A percentile compares a stretch with the other conserved stretches of the same genome.
phyloP scores from a whole-genome alignment of 1,140 invertebrate species.

The Forficula auricularia region DNA sequence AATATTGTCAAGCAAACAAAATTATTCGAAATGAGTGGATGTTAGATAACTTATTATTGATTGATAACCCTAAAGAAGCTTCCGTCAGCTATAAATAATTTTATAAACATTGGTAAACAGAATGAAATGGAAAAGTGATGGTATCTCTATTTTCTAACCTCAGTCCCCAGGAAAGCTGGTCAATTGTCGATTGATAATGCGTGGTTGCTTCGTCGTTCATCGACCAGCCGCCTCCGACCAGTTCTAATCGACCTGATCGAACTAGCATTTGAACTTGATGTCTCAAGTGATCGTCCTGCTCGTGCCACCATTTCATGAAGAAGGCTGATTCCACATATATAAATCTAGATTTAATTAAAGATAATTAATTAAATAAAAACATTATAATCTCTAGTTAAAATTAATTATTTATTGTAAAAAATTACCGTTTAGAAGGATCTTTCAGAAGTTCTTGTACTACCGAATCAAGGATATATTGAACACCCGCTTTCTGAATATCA shows the following conservation, averaged over 20 bases:
- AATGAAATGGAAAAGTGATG: too few species aligned
- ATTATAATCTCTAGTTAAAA: too few species aligned
- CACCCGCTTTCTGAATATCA: constrained; percentile 56
- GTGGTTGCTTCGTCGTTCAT: constrained; percentile 46
- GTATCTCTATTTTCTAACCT: too few species aligned
- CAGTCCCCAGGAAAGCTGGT: constrained; percentile 33
- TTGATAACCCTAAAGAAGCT: too few species aligned
- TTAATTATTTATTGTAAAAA: too few species aligned
- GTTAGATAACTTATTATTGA: too few species aligned
- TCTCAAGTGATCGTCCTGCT: constrained; percentile 29
- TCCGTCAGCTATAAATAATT: too few species aligned
- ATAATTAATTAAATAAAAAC: too few species aligned
- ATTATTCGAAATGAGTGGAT: too few species aligned
- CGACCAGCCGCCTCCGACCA: constrained; percentile 34
- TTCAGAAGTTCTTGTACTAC: constrained; percentile 59
- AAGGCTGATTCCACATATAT: constrained; percentile 42
- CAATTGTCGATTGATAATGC: constrained; percentile 47
- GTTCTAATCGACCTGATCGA: constrained; percentile 34
- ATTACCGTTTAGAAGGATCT: constrained; percentile 46
- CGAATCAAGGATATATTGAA: constrained; percentile 81
- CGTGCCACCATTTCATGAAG: constrained; percentile 42
- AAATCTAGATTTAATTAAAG: constrained; percentile 1
- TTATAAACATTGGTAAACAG: too few species aligned
- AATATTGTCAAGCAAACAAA: too few species aligned
- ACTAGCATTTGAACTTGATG: constrained; percentile 21